phyloP scores from a whole-genome alignment of 30 jellyfish, hydroid and myxozoan species.

The Clytia hemisphaerica region DNA sequence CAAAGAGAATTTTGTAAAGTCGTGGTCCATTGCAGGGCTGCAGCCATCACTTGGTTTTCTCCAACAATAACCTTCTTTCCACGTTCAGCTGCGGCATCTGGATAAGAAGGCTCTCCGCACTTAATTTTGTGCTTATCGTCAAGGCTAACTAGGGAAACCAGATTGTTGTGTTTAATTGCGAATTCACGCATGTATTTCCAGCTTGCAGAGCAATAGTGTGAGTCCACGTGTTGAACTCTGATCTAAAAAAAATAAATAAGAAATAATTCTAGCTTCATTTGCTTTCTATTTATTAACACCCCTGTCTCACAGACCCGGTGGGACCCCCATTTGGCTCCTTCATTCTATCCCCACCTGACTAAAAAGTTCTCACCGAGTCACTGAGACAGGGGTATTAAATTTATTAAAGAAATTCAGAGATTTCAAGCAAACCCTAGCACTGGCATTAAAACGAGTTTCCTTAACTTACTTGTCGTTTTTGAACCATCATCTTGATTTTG shows the following conservation, averaged over 20 bases:
- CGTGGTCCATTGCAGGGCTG: conserved; percentile 16
- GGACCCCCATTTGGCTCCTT: no score
- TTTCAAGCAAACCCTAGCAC: no score
- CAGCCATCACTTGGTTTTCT: conserved; percentile 16
- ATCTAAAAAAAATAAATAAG: no score
- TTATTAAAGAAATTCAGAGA: no score
- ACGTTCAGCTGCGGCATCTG: conserved; percentile 32
- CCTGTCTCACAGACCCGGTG: no score
- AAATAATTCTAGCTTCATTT: no score
- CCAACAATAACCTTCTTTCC: background rate
- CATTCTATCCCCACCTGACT: no score
- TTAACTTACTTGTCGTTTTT: background rate
- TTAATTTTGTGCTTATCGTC: conserved; percentile 22
- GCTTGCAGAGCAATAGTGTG: conserved; percentile 15
- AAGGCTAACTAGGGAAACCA: conserved; percentile 7
- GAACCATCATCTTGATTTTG: conserved; percentile 15
- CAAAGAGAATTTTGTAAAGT: conserved; percentile 19
- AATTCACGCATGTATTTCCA: conserved; percentile 15
- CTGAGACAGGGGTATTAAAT: no score
- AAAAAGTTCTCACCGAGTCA: no score
- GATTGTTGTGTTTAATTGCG: background rate
- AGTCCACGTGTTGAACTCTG: conserved; percentile 8
- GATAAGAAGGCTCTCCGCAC: conserved; percentile 27
- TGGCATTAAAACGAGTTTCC: no score
- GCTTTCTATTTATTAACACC: no score